Base-by-base conservation (phyloP, 2,797 vertebrate genomes). In the Phoebastria nigripes region DNA sequence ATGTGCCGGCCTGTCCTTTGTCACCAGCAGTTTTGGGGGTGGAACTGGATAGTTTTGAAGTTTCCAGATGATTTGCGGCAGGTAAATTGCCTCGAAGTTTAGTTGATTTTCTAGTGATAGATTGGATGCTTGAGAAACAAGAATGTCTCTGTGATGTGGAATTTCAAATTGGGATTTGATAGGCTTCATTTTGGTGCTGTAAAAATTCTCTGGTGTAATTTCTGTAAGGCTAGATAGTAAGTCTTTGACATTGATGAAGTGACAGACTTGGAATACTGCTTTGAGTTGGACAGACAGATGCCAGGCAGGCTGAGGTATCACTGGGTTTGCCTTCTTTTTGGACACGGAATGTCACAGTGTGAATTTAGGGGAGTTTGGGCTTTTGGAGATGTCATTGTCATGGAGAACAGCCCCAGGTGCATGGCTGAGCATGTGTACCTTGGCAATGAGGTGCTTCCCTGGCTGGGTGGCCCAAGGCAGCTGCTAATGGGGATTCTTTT, bases 391-490 rank as follows among this genome's bases (percentile, higher is more conserved):
- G 39, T 16, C 1, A 2, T 24, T 24, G 35, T 58, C 3, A 1
- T 0, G 0, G 76, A 49, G 70, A n/a, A 39, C 20, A 55, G 49
- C 26, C 72, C 25, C 14, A 21, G 54, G 37, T 46, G 56, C 1
- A 0, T 35, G 55, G 70, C 42, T 55, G 62, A 76, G 46, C 29
- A 6, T 15, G 1, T 3, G 49, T 19, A 12, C 83, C 67, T 74
- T 0, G 0, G 26, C 31, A 19, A 1, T 8, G 39, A 73, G 44
- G 44, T 1, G 1, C 19, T 76, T 71, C 35, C 41, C 35, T 20
- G 73, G 19, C 79, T 49, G 79, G 12, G 35, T 24, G 51, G 41
- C 46, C 35, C 41, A 25, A 33, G 77, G 33, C 52, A 35, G 59
- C 39, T 55, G 35, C 77, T 71, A 8, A 31, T 14, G 62, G 12